phyloP scores from a whole-genome alignment of 2,888 invertebrate species.

The Agrochola lota region DNA sequence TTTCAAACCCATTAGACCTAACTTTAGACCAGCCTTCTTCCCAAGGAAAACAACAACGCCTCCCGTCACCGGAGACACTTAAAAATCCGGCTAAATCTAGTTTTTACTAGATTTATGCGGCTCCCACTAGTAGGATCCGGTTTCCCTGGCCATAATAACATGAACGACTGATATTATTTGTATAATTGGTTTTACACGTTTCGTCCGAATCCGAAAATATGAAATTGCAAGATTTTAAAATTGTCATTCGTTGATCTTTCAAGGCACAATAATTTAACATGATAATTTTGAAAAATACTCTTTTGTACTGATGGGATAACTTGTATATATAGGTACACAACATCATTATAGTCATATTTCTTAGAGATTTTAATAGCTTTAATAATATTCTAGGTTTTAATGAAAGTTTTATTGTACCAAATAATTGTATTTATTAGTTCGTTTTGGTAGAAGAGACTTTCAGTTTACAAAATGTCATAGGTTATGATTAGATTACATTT shows the following conservation, averaged over 20 bases:
- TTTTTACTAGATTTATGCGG: constrained; percentile 63
- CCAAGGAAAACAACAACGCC: constrained; percentile 82
- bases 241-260: constrained; percentile 55
- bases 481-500: constrained; percentile 76
- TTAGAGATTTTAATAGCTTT: constrained; percentile 88
- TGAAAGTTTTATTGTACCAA: constrained; percentile 88
- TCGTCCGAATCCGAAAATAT: constrained; percentile 73
- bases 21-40: constrained; percentile 83
- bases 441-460: constrained; percentile 87
- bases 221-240: constrained; percentile 46
- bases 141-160: constrained; percentile 81
- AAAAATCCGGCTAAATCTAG: constrained; percentile 54
- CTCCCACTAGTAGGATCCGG: constrained; percentile 70
- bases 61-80: constrained; percentile 72
- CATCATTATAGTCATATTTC: constrained; percentile 86
- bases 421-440: constrained; percentile 88
- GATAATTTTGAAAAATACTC: constrained; percentile 55
- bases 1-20: constrained; percentile 84
- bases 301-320: constrained; percentile 54
- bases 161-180: constrained; percentile 75
- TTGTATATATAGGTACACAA: constrained; percentile 78
- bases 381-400: constrained; percentile 79
- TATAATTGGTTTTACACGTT: constrained; percentile 63
- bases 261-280: constrained; percentile 47
- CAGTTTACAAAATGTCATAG: constrained; percentile 86